Percentiles rank a stretch among this genome's conserved stretches.
phyloP scores from a whole-genome alignment of 64 coral and sea anemone species.

The Porites australiensis region DNA sequence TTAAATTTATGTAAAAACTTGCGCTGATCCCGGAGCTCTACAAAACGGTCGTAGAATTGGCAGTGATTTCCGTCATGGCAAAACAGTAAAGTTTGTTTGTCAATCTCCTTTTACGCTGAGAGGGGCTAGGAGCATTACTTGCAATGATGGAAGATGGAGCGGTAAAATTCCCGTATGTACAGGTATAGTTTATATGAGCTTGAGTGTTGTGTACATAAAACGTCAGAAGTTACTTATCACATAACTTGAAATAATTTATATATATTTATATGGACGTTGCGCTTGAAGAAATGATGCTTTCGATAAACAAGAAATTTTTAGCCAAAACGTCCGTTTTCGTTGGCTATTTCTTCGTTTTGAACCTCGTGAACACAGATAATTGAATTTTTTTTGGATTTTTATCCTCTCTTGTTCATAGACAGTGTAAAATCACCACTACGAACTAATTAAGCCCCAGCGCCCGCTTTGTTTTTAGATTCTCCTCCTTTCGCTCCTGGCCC shows the following conservation, averaged over 20 bases:
- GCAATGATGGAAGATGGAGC: conserved; percentile 56
- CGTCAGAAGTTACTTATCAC: neutral
- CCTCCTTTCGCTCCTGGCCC: neutral
- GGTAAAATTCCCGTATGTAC: conserved; percentile 1
- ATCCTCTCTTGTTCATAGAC: neutral
- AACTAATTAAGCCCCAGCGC: too few relatives aligned
- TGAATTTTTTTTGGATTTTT: neutral
- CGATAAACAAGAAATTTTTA: neutral
- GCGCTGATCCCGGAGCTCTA: too few relatives aligned
- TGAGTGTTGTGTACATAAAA: neutral
- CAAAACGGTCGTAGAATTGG: too few relatives aligned
- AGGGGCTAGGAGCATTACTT: conserved; percentile 9
- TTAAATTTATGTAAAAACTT: too few relatives aligned
- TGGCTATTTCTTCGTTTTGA: neutral
- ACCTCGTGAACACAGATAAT: neutral
- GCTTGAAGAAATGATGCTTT: neutral
- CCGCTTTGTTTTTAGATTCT: neutral
- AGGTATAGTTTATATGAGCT: neutral
- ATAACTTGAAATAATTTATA: neutral
- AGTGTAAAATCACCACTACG: neutral
- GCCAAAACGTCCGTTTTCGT: neutral
- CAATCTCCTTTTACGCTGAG: neutral
- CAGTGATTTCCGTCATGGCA: neutral
- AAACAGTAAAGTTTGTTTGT: neutral
- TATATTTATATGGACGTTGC: neutral